Evolutionary conservation across 2,797 vertebrate genomes (phyloP).

Genomic region (Ammospiza maritima): DNA sequence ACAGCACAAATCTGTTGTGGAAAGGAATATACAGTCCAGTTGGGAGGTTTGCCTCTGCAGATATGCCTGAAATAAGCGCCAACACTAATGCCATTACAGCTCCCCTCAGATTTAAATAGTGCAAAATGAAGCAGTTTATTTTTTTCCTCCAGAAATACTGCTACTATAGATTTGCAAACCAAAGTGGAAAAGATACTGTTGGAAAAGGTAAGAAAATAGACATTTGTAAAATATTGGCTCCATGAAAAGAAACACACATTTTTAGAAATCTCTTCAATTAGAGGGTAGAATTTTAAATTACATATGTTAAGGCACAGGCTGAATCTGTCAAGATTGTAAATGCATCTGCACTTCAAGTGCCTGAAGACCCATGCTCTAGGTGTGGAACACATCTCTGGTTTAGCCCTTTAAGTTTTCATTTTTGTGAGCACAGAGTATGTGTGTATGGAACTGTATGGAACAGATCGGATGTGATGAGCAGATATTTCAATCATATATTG

Average conservation of each 20-base stretch:
- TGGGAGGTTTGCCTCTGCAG: not conserved
- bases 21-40: fast-evolving
- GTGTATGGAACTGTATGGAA: not conserved
- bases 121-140: not conserved
- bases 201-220: not conserved
- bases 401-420: not conserved
- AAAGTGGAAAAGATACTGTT: not conserved
- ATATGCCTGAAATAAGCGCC: not conserved
- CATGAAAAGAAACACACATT: not conserved
- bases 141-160: not conserved
- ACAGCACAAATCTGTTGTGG: not conserved
- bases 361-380: not conserved
- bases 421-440: not conserved
- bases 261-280: conserved; percentile 13
- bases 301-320: not conserved
- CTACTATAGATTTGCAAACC: not conserved
- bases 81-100: not conserved
- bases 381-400: not conserved
- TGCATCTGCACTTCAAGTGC: not conserved
- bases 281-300: conserved; percentile 8
- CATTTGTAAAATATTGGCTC: not conserved
- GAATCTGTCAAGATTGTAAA: not conserved
- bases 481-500: not conserved
- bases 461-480: not conserved
- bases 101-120: not conserved